Evolutionary conservation across 2,888 invertebrate species (phyloP).

Genomic region (Seira musarum): DNA sequence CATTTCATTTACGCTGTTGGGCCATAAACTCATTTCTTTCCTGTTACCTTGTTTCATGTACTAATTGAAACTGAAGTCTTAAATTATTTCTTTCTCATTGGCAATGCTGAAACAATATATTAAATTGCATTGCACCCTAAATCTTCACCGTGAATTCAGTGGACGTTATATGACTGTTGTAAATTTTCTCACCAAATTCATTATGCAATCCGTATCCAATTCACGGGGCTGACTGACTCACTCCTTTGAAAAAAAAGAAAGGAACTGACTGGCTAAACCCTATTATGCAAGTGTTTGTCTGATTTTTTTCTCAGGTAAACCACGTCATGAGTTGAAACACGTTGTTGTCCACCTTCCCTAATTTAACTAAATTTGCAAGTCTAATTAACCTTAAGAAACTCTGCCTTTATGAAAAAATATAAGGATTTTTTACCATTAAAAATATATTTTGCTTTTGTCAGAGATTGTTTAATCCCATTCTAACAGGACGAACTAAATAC

Average conservation of each 20-base stretch:
- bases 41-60: too few relatives aligned
- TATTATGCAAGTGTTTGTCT: not conserved
- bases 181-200: not conserved
- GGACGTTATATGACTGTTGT: too few relatives aligned
- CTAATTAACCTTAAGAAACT: conserved; percentile 57
- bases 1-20: too few relatives aligned
- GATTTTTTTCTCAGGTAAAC: conserved; percentile 33
- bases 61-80: too few relatives aligned
- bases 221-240: conserved; percentile 34
- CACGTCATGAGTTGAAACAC: conserved; percentile 48
- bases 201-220: conserved; percentile 24
- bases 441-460: too few relatives aligned
- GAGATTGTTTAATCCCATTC: too few relatives aligned
- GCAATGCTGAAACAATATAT: too few relatives aligned
- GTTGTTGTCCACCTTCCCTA: conserved; percentile 56
- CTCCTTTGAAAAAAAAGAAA: conserved; percentile 30
- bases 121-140: too few relatives aligned
- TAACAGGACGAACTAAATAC: too few relatives aligned
- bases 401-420: conserved; percentile 26
- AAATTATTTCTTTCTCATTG: too few relatives aligned
- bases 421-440: not conserved
- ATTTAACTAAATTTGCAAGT: conserved; percentile 65
- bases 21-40: too few relatives aligned
- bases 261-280: conserved; percentile 9
- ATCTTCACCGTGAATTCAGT: too few relatives aligned